These are phyloP conservation scores for Endotricha flammealis DNA, from an alignment of 2,888 invertebrate species.

Conservation along the genomic window DNA sequence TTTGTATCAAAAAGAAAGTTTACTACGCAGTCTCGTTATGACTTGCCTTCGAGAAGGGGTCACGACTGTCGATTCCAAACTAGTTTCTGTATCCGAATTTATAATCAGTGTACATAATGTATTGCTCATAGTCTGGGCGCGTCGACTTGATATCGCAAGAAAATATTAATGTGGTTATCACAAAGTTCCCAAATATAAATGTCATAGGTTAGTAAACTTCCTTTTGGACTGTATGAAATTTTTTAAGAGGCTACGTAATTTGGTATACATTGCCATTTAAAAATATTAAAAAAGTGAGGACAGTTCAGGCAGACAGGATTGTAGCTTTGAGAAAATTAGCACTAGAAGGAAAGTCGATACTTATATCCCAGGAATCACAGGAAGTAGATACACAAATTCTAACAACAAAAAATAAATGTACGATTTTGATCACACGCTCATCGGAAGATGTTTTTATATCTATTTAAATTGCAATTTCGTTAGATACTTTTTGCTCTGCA, in stretches of 20 bases:
- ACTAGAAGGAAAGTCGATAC: no score
- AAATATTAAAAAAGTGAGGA: no score
- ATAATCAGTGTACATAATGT: conserved; percentile 29
- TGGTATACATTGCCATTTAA: no score
- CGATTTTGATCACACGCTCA: not conserved
- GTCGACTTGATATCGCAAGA: conserved; percentile 8
- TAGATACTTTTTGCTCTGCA: conserved; percentile 1
- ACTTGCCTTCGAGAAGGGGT: conserved; percentile 39
- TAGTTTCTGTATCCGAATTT: conserved; percentile 32
- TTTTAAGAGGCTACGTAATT: no score
- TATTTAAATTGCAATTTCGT: not conserved
- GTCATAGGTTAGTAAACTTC: no score
- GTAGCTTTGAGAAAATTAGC: no score
- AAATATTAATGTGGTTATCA: conserved; percentile 8
- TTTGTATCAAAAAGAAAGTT: conserved; percentile 38
- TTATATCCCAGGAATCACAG: no score
- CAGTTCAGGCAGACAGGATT: no score
- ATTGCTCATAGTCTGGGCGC: conserved; percentile 6
- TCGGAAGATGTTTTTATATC: not conserved
- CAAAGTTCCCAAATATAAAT: no score
- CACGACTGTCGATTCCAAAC: conserved; percentile 35
- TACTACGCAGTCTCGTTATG: conserved; percentile 33
- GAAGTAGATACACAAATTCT: no score
- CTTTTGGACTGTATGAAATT: no score
- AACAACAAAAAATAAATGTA: no score